A percentile compares a stretch with the other conserved stretches of the same genome.
Evolutionary conservation across 2,113 vertebrate genomes (phyloP).

Genomic region (Upupa epops): DNA sequence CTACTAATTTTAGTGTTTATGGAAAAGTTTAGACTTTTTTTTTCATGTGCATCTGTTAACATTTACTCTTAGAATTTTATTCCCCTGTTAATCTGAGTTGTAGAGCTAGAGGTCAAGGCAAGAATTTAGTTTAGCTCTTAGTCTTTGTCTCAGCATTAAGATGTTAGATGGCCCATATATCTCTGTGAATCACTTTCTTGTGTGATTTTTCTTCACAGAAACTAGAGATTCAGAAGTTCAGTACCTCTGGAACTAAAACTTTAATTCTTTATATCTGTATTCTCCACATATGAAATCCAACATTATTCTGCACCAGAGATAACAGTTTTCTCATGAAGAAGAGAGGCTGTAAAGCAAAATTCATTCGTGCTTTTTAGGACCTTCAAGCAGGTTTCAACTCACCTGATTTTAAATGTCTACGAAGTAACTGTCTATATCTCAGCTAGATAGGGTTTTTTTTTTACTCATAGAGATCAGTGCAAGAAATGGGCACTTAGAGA

Average conservation of each 20-base stretch:
- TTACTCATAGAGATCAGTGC: background rate
- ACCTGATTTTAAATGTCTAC: background rate
- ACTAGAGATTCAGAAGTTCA: background rate
- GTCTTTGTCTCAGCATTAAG: background rate
- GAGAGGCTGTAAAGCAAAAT: background rate
- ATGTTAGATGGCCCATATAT: background rate
- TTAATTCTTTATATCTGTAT: constrained; percentile 4
- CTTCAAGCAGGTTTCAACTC: background rate
- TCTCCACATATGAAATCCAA: background rate
- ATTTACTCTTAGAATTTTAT: background rate
- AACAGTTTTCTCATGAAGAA: constrained; percentile 1
- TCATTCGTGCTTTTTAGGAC: background rate
- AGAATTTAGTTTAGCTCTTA: background rate
- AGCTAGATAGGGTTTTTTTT: background rate
- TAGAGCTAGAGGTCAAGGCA: background rate
- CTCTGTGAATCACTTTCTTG: background rate
- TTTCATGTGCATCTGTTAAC: background rate
- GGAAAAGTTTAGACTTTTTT: background rate
- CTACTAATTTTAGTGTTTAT: background rate
- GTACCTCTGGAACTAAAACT: background rate
- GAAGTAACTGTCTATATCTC: background rate
- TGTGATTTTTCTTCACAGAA: background rate
- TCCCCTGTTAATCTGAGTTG: background rate
- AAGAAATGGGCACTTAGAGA: background rate
- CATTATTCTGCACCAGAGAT: background rate